Conservation (phyloP, 2,888 invertebrate genomes). For the Cristatella mucedo region DNA sequence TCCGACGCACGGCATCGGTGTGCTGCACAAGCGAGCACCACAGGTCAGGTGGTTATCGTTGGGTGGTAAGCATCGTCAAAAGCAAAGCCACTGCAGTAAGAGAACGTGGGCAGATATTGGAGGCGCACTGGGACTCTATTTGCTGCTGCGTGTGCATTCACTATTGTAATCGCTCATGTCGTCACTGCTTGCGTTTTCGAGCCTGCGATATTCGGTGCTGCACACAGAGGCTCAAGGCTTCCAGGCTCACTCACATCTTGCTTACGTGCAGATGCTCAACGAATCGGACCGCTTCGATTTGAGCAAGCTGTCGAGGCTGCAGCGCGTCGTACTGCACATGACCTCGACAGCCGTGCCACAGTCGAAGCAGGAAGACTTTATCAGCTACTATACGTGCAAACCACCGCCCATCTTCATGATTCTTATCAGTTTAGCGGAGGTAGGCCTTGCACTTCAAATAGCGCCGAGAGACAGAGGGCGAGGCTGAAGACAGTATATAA, state of each 20-base stretch:
- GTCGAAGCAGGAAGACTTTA: conserved; percentile 50
- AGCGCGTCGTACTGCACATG: conserved; percentile 27
- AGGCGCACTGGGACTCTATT: too few relatives aligned
- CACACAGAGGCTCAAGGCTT: too few relatives aligned
- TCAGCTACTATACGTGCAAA: conserved; percentile 76
- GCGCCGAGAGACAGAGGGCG: background rate
- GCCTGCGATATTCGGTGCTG: too few relatives aligned
- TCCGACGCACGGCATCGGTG: background rate
- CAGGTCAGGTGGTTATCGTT: background rate
- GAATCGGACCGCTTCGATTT: conserved; percentile 2
- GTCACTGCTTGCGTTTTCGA: too few relatives aligned
- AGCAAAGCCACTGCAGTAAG: too few relatives aligned
- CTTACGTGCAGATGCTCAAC: conserved; percentile 1
- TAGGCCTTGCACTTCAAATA: conserved; percentile 37
- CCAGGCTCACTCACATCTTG: too few relatives aligned
- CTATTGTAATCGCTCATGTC: too few relatives aligned
- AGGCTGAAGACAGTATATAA: too few relatives aligned
- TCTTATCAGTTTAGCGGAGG: conserved; percentile 69
- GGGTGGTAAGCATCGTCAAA: background rate
- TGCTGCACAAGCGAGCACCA: background rate
- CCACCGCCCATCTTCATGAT: conserved; percentile 83
- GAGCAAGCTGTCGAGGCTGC: conserved; percentile 18
- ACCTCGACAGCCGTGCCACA: conserved; percentile 41
- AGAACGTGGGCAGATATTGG: conserved; percentile 13
- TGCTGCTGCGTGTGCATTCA: too few relatives aligned